Conservation (phyloP, 2,797 vertebrate genomes). For the Arnoldichthys spilopterus region DNA sequence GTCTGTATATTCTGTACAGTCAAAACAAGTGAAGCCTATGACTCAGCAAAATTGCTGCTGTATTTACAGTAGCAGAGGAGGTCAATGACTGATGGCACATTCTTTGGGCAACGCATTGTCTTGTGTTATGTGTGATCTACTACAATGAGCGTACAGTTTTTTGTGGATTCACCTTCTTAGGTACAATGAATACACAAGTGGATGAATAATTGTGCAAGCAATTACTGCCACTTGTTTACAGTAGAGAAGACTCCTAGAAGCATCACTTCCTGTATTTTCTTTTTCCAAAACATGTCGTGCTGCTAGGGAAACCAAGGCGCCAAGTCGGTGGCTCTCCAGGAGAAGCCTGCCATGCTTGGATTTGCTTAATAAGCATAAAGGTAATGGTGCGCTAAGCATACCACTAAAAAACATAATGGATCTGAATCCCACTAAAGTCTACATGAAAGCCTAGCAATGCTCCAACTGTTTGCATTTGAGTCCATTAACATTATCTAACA, state of each 20-base stretch:
- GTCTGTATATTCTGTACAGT: not conserved
- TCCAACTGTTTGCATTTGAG: slow-evolving; percentile 26
- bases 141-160: not conserved
- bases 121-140: not conserved
- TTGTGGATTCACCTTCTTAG: not conserved
- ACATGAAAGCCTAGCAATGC: slow-evolving; percentile 15
- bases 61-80: not conserved
- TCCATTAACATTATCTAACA: slow-evolving; percentile 39
- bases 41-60: not conserved
- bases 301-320: slow-evolving; percentile 17
- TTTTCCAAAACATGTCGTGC: slow-evolving; percentile 9
- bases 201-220: not conserved
- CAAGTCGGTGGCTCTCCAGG: not conserved
- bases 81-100: not conserved
- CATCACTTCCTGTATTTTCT: not conserved
- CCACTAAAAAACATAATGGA: slow-evolving; percentile 32
- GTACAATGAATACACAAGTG: not conserved
- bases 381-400: slow-evolving; percentile 31
- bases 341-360: not conserved
- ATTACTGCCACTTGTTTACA: slow-evolving; percentile 1
- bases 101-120: not conserved
- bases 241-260: not conserved
- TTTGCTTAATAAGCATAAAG: slow-evolving; percentile 34
- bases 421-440: slow-evolving; percentile 16
- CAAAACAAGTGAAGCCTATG: not conserved